Percentiles rank a stretch among this genome's conserved stretches.
Evolutionary conservation across 2,113 vertebrate species (phyloP).

Genomic region (Oreochromis tanganicae): DNA sequence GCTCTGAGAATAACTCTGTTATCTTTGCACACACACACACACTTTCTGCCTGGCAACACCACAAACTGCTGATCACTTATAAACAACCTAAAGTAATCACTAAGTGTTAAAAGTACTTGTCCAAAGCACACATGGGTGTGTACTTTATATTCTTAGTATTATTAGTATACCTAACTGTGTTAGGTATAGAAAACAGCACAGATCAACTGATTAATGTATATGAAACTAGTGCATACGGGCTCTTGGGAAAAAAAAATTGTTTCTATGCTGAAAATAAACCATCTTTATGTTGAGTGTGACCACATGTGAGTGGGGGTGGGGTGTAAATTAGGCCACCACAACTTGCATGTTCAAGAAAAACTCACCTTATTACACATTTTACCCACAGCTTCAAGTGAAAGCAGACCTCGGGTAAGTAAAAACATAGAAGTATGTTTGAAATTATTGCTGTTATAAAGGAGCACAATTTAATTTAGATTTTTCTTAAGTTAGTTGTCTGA

Average conservation of each 20-base stretch:
- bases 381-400: too few relatives aligned
- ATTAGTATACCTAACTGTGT: not conserved
- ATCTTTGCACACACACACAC: too few relatives aligned
- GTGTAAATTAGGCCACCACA: not conserved
- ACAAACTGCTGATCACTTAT: not conserved
- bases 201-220: not conserved
- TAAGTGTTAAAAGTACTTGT: not conserved
- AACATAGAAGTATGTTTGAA: too few relatives aligned
- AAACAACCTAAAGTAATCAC: not conserved
- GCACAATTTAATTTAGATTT: too few relatives aligned
- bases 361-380: too few relatives aligned
- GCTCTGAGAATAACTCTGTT: too few relatives aligned
- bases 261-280: not conserved
- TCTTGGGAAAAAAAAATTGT: fast-evolving
- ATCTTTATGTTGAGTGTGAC: fast-evolving
- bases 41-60: fast-evolving
- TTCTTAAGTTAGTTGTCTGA: too few relatives aligned
- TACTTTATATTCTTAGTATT: too few relatives aligned
- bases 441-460: fast-evolving
- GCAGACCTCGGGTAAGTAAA: too few relatives aligned
- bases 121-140: fast-evolving
- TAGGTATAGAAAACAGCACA: fast-evolving
- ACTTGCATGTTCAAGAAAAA: too few relatives aligned
- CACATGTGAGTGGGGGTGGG: not conserved
- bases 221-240: too few relatives aligned